These are phyloP conservation scores for Pteropus rufus DNA, from an alignment of 2,797 vertebrate species.

Conservation along the genomic window DNA sequence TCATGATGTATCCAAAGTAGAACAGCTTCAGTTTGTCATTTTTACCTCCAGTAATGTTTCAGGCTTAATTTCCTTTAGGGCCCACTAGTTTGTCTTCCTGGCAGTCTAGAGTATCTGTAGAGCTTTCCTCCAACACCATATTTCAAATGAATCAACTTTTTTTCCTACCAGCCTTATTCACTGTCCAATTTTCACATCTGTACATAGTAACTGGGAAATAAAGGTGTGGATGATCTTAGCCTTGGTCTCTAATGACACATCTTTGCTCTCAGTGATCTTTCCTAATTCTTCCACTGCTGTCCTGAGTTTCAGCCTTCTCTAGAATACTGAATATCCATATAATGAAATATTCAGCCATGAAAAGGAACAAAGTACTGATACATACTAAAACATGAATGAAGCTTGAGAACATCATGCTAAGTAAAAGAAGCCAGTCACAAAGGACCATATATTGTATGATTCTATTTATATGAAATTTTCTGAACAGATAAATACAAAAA, in stretches of 20 bases:
- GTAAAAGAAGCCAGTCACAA: neutral
- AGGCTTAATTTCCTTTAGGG: neutral
- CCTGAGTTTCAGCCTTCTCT: neutral
- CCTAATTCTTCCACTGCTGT: neutral
- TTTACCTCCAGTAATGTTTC: neutral
- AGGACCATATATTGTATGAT: neutral
- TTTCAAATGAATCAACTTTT: neutral
- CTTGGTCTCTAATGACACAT: neutral
- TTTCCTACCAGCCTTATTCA: neutral
- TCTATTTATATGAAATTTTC: neutral
- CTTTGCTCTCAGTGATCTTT: too few relatives aligned
- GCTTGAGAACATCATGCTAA: neutral
- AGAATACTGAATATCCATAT: neutral
- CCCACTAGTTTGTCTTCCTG: neutral
- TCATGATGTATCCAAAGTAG: too few relatives aligned
- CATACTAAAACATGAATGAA: neutral
- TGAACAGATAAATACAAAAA: neutral
- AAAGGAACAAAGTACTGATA: neutral
- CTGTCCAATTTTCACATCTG: neutral
- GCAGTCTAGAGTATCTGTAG: neutral
- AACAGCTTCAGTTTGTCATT: too few relatives aligned
- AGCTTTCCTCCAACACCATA: neutral
- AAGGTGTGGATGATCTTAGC: neutral
- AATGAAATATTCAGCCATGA: neutral
- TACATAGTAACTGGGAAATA: neutral